Base-by-base conservation (phyloP, 2,797 vertebrate genomes). In the Eidolon dupreanum region DNA sequence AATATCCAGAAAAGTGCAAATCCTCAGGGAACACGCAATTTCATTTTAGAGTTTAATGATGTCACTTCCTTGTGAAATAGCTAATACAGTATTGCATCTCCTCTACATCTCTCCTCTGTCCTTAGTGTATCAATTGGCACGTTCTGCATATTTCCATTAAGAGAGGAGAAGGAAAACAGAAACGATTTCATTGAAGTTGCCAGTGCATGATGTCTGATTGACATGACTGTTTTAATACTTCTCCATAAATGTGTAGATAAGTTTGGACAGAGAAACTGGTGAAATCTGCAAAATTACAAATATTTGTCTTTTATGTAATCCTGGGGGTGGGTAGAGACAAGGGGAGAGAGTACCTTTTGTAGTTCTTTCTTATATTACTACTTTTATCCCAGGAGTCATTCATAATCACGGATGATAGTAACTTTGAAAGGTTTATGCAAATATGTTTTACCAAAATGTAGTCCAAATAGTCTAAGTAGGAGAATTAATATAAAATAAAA, bases 251-350 rank as follows among this genome's bases (percentile, higher is more conserved):
- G 6, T 57, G 20, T 5, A 70, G 24, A 49, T 53, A 88, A 0
- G 0, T 98, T 98, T 98, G 97, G 53, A 90, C n/a, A 79, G 63
- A 33, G 90, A 43, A 57, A 53, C 87, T 43, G 36, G 7, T 66
- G 68, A 71, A 31, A 90, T 19, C 20, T 93, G 36, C 70, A 90
- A 71, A 82, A 78, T 75, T 51, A 49, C 17, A 71, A 41, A 55
- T 0, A 3, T 82, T 79, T 83, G 66, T 8, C 28, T 97, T 96
- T 96, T 94, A 90, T n/a, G 33, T 92, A 63, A 33, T 79, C 8
- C 26, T 55, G 43, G 6, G 38, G 8, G 11, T 12, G 2, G 41
- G n/a, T 43, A 6, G 66, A 75, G 43, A 74, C 5, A 38, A 49
- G 10, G 6, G 53, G 46, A 57, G 19, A 53, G 5, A 31, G 28